Evolutionary conservation across 2,113 vertebrate genomes (phyloP).

Genomic region (Anguilla rostrata): DNA sequence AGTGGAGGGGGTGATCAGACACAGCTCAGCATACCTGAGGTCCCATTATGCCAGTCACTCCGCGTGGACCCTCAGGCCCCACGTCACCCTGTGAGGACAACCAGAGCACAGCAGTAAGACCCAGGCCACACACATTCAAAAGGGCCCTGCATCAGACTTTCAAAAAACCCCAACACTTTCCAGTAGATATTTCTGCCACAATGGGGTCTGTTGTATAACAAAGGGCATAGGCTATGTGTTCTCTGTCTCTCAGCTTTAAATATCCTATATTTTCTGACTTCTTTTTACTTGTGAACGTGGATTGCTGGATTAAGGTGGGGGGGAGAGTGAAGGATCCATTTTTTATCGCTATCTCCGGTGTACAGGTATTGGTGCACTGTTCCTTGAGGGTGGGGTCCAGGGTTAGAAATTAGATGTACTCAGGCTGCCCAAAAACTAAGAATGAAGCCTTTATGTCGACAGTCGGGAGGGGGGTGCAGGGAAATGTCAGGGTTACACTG

Average conservation of each 20-base stretch:
- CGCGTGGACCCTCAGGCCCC: conserved; percentile 77
- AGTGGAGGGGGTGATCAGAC: conserved; percentile 11
- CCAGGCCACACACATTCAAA: background rate
- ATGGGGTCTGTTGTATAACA: background rate
- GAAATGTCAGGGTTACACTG: background rate
- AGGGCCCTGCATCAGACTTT: background rate
- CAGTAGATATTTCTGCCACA: background rate
- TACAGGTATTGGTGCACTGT: background rate
- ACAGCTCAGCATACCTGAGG: conserved; percentile 71
- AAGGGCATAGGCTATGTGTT: background rate
- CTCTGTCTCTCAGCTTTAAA: no score
- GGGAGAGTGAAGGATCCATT: background rate
- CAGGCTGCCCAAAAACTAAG: background rate
- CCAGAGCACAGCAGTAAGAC: conserved; percentile 28
- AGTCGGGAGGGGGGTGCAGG: no score
- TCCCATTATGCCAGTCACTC: conserved; percentile 83
- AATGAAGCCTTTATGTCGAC: background rate
- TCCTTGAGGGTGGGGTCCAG: background rate
- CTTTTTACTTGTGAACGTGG: background rate
- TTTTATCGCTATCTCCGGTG: no score
- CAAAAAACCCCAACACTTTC: background rate
- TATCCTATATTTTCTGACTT: background rate
- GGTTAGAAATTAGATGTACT: background rate
- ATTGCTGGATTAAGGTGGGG: background rate
- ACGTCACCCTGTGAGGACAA: conserved; percentile 71